These are phyloP conservation scores for Oceanodroma leucorhoa DNA, from an alignment of 2,797 vertebrate species.

Conservation along the genomic window DNA sequence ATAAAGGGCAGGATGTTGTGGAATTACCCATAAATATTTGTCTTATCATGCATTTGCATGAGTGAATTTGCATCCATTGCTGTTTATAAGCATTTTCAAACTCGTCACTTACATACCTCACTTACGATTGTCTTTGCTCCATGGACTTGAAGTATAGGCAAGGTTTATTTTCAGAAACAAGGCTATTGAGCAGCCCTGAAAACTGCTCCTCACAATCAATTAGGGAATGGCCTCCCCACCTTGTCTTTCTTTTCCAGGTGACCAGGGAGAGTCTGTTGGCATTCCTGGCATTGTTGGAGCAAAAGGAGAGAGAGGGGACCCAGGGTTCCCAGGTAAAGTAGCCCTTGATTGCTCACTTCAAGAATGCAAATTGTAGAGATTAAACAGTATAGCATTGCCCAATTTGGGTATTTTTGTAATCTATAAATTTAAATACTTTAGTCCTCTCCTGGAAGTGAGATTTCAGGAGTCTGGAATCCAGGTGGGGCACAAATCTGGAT, in stretches of 20 bases:
- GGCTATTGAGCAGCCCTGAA: not conserved
- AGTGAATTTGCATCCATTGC: not conserved
- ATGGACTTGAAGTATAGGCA: not conserved
- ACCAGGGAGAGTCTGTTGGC: constrained; percentile 76
- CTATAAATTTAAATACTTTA: not conserved
- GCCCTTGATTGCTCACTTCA: not conserved
- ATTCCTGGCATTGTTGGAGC: constrained; percentile 78
- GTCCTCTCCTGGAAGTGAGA: not conserved
- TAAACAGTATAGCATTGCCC: not conserved
- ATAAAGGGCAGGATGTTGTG: not conserved
- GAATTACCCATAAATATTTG: not conserved
- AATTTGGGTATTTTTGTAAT: not conserved
- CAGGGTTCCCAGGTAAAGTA: constrained; percentile 82
- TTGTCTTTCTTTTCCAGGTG: constrained; percentile 68
- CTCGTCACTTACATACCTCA: not conserved
- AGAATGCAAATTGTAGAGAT: not conserved
- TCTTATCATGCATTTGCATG: not conserved
- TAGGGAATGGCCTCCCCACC: not conserved
- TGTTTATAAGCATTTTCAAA: not conserved
- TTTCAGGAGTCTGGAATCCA: not conserved
- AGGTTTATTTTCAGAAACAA: not conserved
- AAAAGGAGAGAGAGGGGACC: constrained; percentile 82
- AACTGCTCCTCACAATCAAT: not conserved
- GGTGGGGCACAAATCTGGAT: not conserved
- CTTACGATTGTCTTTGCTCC: not conserved